phyloP scores from a whole-genome alignment of 2,797 vertebrate species.

The Poeciliopsis paucimaculata region DNA sequence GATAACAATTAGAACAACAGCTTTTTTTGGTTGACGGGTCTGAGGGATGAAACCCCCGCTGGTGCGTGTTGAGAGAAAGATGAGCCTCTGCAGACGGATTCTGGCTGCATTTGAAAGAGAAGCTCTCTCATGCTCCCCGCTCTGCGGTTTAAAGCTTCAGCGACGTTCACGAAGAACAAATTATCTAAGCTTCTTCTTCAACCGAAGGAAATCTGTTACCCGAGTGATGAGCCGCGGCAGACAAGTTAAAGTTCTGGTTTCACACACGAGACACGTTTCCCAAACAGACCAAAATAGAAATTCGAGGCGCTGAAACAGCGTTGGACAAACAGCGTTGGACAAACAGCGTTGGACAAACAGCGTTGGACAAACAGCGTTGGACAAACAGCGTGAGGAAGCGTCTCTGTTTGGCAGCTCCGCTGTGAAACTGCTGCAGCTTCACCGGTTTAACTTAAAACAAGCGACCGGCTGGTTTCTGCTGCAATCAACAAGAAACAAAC shows the following conservation, averaged over 20 bases:
- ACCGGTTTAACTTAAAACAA: not conserved
- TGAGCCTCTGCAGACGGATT: conserved; percentile 49
- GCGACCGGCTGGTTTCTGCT: not conserved
- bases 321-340: conserved; percentile 4
- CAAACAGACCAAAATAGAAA: conserved; percentile 19
- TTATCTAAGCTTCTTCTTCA: conserved; percentile 58
- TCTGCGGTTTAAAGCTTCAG: conserved; percentile 71
- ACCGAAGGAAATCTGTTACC: conserved; percentile 66
- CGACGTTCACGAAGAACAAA: conserved; percentile 64
- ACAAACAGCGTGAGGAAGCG: not conserved
- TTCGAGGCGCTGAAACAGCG: not conserved
- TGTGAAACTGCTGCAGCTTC: not conserved
- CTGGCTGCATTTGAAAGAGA: conserved; percentile 73
- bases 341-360: not conserved
- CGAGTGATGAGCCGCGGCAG: conserved; percentile 41
- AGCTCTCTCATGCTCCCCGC: conserved; percentile 56
- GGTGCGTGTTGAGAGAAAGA: conserved; percentile 36
- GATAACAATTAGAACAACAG: conserved; percentile 56
- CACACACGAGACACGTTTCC: conserved; percentile 26
- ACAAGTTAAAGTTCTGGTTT: conserved; percentile 38
- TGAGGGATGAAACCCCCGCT: conserved; percentile 44
- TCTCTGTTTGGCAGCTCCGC: not conserved
- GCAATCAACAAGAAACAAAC: not conserved
- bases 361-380: not conserved
- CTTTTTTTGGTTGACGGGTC: conserved; percentile 42